A percentile compares a stretch with the other conserved stretches of the same genome.
phyloP scores from a whole-genome alignment of 2,888 invertebrate genomes.

The Invenusta paracnida region DNA sequence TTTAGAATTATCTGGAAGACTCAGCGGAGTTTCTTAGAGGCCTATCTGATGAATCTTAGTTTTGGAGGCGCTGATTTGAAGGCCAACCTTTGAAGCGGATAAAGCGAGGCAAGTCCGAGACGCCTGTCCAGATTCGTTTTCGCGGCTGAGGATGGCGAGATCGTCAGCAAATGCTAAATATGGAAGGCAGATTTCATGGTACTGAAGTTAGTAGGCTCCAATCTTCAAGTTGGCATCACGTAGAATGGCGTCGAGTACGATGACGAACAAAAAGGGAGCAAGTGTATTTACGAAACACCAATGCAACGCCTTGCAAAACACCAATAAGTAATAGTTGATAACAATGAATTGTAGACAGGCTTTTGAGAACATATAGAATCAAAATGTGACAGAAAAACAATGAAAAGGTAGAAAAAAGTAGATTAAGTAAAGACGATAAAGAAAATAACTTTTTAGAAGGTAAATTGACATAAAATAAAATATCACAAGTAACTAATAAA shows the following conservation, averaged over 20 bases:
- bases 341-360: no score
- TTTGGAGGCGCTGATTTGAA: not conserved
- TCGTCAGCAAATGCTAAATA: not conserved
- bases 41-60: not conserved
- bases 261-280: not conserved
- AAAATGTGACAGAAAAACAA: no score
- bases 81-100: no score
- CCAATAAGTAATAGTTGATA: no score
- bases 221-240: not conserved
- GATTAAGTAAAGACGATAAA: no score
- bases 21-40: not conserved
- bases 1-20: not conserved
- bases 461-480: no score
- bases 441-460: no score
- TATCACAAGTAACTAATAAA: no score
- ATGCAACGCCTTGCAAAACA: not conserved
- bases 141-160: not conserved
- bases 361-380: no score
- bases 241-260: not conserved
- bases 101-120: not conserved
- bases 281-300: no score
- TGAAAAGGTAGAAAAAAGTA: no score
- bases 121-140: not conserved
- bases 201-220: not conserved
- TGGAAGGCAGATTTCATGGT: no score